Evolutionary conservation across 1,140 invertebrate species (phyloP).

Genomic region (Chironomus tepperi): DNA sequence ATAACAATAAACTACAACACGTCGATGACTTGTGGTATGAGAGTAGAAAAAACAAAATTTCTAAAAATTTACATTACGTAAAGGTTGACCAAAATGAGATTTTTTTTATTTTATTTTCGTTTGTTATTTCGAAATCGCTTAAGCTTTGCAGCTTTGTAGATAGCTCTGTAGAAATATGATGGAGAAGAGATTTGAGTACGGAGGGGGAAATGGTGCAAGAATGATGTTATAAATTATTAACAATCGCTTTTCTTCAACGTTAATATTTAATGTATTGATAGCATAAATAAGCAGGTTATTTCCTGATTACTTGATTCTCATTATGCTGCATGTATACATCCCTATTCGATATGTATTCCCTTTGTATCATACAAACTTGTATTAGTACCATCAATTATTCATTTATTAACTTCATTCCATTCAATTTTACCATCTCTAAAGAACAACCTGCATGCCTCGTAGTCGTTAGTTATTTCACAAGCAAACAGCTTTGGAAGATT

Average conservation of each 20-base stretch:
- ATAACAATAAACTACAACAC: too few species aligned
- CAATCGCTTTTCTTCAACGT: constrained; percentile 1
- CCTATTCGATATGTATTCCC: too few species aligned
- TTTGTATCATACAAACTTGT: too few species aligned
- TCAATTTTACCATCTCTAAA: background rate
- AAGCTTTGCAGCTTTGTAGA: constrained; percentile 1
- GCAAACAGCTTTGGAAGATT: background rate
- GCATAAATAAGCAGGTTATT: background rate
- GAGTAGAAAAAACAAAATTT: background rate
- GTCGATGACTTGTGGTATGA: too few species aligned
- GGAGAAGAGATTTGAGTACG: too few species aligned
- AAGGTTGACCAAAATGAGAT: background rate
- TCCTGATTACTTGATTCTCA: background rate
- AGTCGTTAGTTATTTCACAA: background rate
- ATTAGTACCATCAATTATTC: too few species aligned
- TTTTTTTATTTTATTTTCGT: constrained; percentile 7
- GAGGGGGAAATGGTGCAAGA: background rate
- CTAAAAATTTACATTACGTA: constrained; percentile 14
- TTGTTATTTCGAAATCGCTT: constrained; percentile 1
- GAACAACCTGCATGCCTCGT: background rate
- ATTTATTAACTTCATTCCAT: too few species aligned
- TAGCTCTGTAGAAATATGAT: background rate
- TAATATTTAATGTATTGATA: background rate
- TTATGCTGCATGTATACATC: too few species aligned
- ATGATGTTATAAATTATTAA: constrained; percentile 15